Conservation (phyloP, 2,113 vertebrate genomes). For the Phyllopteryx taeniolatus region DNA sequence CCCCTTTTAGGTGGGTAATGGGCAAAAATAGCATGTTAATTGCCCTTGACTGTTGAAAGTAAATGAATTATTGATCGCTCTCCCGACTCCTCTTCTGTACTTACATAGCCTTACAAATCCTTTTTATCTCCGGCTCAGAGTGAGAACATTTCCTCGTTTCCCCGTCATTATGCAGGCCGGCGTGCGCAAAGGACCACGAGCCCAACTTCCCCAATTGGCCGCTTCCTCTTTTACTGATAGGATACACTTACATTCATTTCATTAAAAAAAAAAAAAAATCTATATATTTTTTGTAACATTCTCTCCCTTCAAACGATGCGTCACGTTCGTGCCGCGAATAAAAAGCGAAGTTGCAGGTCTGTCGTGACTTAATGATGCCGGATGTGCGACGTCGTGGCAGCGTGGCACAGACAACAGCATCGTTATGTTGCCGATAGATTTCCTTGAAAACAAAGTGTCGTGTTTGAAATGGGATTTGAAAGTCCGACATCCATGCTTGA, state of each 20-base stretch:
- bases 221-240: slow-evolving; percentile 20
- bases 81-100: slow-evolving; percentile 73
- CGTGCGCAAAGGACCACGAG: slow-evolving; percentile 37
- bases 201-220: slow-evolving; percentile 46
- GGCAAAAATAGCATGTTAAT: slow-evolving; percentile 74
- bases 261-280: slow-evolving; percentile 15
- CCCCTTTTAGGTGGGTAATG: slow-evolving; percentile 70
- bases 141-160: slow-evolving; percentile 71
- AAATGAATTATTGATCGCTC: slow-evolving; percentile 81
- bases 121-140: slow-evolving; percentile 68
- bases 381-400: slow-evolving; percentile 45
- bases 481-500: slow-evolving; percentile 44
- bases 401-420: slow-evolving; percentile 46
- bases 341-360: slow-evolving; percentile 40
- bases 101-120: slow-evolving; percentile 77
- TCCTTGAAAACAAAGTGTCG: slow-evolving; percentile 50
- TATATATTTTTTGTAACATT: slow-evolving; percentile 1
- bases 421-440: slow-evolving; percentile 73
- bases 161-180: slow-evolving; percentile 59
- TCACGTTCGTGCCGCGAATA: slow-evolving; percentile 48
- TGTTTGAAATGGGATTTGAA: slow-evolving; percentile 66
- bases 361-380: slow-evolving; percentile 54
- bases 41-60: slow-evolving; percentile 78
- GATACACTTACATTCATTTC: slow-evolving; percentile 9
- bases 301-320: slow-evolving; percentile 11